These are phyloP conservation scores for Chrysomallon squamiferum DNA, from an alignment of 1,140 invertebrate genomes.

Conservation along the genomic window DNA sequence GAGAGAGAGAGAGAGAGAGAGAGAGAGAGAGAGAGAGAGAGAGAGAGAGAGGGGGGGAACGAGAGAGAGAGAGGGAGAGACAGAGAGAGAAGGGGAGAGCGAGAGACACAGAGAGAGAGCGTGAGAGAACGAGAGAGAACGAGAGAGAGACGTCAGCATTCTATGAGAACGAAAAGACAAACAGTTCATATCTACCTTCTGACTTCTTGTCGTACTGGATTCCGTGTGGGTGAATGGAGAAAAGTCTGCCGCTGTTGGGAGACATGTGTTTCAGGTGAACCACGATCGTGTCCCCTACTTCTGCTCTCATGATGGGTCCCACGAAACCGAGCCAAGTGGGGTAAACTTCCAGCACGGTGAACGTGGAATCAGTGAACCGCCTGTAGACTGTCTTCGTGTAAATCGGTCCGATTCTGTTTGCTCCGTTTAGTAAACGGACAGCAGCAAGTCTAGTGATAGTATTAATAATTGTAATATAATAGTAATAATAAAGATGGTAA, in stretches of 20 bases:
- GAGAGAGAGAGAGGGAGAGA: too few relatives aligned
- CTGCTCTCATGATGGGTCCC: constrained; percentile 32
- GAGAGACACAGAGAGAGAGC: too few relatives aligned
- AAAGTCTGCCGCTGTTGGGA: constrained; percentile 16
- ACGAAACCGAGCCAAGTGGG: constrained; percentile 34
- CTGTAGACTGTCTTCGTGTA: constrained; percentile 48
- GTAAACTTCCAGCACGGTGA: constrained; percentile 18
- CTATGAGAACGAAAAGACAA: too few relatives aligned
- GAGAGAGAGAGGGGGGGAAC: too few relatives aligned
- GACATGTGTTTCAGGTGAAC: constrained; percentile 42
- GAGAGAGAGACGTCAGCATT: too few relatives aligned
- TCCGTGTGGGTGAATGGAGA: constrained; percentile 39
- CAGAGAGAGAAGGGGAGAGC: too few relatives aligned
- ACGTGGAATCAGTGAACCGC: constrained; percentile 43
- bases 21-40: too few relatives aligned
- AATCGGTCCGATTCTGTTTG: constrained; percentile 36
- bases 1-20: too few relatives aligned
- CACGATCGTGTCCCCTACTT: constrained; percentile 29
- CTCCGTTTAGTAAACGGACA: constrained; percentile 6
- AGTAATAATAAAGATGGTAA: too few relatives aligned
- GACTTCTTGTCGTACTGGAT: constrained; percentile 25
- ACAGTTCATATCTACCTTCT: constrained; percentile 21
- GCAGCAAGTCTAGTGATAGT: background rate
- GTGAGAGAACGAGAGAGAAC: too few relatives aligned
- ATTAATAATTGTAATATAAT: too few relatives aligned